Evolutionary conservation across 2,888 invertebrate species (phyloP).

Genomic region (Thysanoteuthis rhombus): DNA sequence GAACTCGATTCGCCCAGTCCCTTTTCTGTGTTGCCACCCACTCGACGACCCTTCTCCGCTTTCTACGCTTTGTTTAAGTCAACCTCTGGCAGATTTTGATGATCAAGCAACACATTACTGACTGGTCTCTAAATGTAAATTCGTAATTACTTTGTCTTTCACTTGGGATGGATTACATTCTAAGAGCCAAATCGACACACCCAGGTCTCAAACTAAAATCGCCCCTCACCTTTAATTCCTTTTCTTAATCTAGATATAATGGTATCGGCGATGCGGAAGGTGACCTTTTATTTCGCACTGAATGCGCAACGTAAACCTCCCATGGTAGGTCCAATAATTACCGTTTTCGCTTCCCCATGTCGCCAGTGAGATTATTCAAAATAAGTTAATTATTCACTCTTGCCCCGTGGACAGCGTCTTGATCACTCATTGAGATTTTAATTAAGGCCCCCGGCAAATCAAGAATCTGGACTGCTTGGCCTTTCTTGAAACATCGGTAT

Average conservation of each 20-base stretch:
- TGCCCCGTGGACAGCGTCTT: not conserved
- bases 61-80: too few relatives aligned
- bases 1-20: too few relatives aligned
- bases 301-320: not conserved
- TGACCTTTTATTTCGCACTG: not conserved
- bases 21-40: too few relatives aligned
- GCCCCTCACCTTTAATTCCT: not conserved
- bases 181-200: too few relatives aligned
- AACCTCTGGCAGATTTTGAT: not conserved
- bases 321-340: not conserved
- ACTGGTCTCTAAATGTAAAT: not conserved
- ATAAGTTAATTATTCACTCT: not conserved
- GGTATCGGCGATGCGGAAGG: not conserved
- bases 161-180: not conserved
- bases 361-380: not conserved
- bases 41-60: too few relatives aligned
- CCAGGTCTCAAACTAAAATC: not conserved
- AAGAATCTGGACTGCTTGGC: too few relatives aligned
- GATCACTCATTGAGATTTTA: not conserved
- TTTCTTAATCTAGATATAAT: not conserved
- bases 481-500: not conserved
- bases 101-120: rapidly evolving
- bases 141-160: not conserved
- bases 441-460: not conserved
- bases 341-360: not conserved